phyloP scores from a whole-genome alignment of 1,140 invertebrate species.

The Subanguina moxae region DNA sequence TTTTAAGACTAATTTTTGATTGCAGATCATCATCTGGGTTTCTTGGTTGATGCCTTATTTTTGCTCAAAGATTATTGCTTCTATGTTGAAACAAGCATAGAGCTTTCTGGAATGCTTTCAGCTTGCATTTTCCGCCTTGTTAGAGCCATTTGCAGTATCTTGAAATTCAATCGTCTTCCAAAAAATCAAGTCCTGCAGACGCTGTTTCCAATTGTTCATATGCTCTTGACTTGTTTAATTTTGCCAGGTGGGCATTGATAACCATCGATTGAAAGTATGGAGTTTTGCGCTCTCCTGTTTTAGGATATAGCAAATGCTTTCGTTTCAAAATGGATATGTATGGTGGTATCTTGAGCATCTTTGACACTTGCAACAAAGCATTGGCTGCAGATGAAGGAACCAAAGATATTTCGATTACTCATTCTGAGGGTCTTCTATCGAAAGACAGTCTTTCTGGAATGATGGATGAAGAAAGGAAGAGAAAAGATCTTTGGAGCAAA shows the following conservation, averaged over 20 bases:
- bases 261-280: no score
- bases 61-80: constrained; percentile 24
- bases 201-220: constrained; percentile 18
- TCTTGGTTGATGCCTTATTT: constrained; percentile 32
- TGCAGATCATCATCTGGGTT: constrained; percentile 17
- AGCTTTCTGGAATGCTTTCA: constrained; percentile 22
- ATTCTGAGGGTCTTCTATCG: neutral
- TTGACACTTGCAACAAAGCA: constrained; percentile 24
- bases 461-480: constrained; percentile 8
- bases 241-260: constrained; percentile 22
- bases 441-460: constrained; percentile 1
- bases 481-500: constrained; percentile 16
- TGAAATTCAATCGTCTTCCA: neutral
- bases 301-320: constrained; percentile 32
- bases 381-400: neutral
- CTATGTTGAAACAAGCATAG: constrained; percentile 26
- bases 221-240: constrained; percentile 24
- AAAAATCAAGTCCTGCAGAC: neutral
- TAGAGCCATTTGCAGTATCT: constrained; percentile 18
- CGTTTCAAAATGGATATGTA: constrained; percentile 32
- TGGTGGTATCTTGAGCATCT: constrained; percentile 23
- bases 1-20: constrained; percentile 1
- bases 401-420: neutral
- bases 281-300: no score
- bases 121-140: constrained; percentile 29